Base-by-base conservation (phyloP, 2,113 vertebrate genomes). In the Junco hyemalis region DNA sequence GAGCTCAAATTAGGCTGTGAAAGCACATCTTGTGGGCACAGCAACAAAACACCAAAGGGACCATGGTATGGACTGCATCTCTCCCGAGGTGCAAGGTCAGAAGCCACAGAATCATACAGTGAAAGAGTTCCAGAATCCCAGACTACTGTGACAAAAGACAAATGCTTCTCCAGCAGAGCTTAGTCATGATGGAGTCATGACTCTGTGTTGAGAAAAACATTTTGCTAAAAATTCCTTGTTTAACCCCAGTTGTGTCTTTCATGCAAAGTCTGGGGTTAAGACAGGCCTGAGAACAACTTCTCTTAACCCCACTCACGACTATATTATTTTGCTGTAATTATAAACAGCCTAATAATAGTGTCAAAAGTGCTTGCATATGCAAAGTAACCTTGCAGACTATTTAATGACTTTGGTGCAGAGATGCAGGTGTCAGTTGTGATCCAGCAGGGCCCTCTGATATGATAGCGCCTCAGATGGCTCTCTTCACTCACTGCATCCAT, bases 321-420 rank as follows among this genome's bases (percentile, higher is more conserved):
- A 2, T 65, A 33, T 31, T 80, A 40, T n/a, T 93, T 74, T 73
- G 21, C 24, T 31, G 2, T 68, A 48, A 47, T 45, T 76, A 74
- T 93, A 95, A 92, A 89, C 86, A 89, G 21, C 17, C 84, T 89
- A 92, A 88, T 90, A 90, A 92, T 56, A 94, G 86, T 5, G 26
- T 44, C 64, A 61, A 36, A 80, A 80, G 50, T n/a, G 47, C 51
- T 51, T 87, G 69, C 47, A 71, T 47, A 86, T 85, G 92, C 81
- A 93, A 94, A 96, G 40, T 64, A 51, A 44, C 42, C 29, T 88
- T 61, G 45, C 35, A 47, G 53, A 57, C 11, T 26, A 35, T 77
- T 85, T 74, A 40, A 50, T 64, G 68, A 19, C 61, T 90, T 80
- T 73, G 42, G 63, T 66, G 64, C 36, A 66, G 81, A 90, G 63